phyloP scores from a whole-genome alignment of 2,113 vertebrate species.

The cattle (Bos taurus) region DNA sequence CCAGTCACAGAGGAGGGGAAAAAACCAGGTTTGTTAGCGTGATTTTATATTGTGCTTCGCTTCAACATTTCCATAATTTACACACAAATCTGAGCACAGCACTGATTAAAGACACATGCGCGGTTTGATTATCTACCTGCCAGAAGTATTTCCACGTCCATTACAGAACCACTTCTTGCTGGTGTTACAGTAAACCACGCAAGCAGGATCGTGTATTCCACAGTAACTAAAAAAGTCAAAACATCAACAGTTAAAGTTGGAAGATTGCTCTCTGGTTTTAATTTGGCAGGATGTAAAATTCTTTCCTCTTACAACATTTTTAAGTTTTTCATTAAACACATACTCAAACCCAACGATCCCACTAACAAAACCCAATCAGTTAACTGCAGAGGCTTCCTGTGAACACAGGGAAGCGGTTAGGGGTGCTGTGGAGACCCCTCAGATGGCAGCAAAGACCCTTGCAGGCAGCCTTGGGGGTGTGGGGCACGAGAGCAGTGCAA shows the following conservation, averaged over 20 bases:
- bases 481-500: rapidly evolving
- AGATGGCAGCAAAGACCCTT: background rate
- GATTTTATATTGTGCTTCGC: background rate
- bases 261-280: constrained; percentile 25
- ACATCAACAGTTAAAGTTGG: background rate
- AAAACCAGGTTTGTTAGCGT: constrained; percentile 47
- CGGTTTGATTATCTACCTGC: constrained; percentile 83
- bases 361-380: background rate
- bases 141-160: constrained; percentile 97
- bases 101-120: constrained; percentile 34
- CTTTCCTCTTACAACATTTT: constrained; percentile 55
- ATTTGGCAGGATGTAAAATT: constrained; percentile 45
- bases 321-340: constrained; percentile 57
- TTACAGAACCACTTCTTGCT: constrained; percentile 99
- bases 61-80: constrained; percentile 32
- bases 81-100: constrained; percentile 9
- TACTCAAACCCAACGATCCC: background rate
- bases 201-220: constrained; percentile 97
- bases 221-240: constrained; percentile 87
- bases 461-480: background rate
- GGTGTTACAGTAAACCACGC: constrained; percentile 99
- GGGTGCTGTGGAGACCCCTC: background rate
- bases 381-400: background rate
- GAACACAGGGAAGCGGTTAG: background rate
- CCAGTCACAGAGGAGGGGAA: constrained; percentile 29